These are phyloP conservation scores for Hydropsyche betteni DNA, from an alignment of 2,888 invertebrate genomes.

Conservation along the genomic window DNA sequence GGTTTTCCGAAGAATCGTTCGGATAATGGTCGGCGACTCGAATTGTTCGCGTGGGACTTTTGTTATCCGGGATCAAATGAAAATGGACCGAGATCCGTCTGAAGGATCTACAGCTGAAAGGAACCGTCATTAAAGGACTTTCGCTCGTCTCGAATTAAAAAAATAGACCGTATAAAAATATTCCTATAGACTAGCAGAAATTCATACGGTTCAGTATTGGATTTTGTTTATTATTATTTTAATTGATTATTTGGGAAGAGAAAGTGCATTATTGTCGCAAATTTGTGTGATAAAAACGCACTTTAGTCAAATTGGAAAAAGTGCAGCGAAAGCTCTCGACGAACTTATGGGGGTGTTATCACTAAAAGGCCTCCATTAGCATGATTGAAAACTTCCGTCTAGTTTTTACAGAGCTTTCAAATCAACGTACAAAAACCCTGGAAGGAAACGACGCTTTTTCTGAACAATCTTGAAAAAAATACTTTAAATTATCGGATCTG, in stretches of 20 bases:
- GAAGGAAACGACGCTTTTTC: neutral
- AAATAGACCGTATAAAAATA: too few species aligned
- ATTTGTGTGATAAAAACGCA: conserved; percentile 1
- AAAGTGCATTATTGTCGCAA: too few species aligned
- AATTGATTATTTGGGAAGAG: too few species aligned
- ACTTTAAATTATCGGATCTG: too few species aligned
- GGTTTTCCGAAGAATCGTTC: neutral
- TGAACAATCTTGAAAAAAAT: too few species aligned
- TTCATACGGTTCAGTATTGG: too few species aligned
- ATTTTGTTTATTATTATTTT: too few species aligned
- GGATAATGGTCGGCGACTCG: conserved; percentile 5
- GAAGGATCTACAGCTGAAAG: conserved; percentile 14
- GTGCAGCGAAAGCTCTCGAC: conserved; percentile 21
- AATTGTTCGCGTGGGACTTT: conserved; percentile 30
- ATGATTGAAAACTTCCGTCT: conserved; percentile 43
- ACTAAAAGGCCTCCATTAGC: conserved; percentile 37
- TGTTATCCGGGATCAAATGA: conserved; percentile 41
- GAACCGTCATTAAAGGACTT: neutral
- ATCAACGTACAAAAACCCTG: neutral
- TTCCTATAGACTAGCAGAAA: too few species aligned
- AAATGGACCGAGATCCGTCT: conserved; percentile 34
- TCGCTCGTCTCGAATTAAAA: too few species aligned
- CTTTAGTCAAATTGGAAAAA: conserved; percentile 40
- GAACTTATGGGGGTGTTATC: conserved; percentile 2
- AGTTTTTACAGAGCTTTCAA: conserved; percentile 23